Evolutionary conservation across 2,113 vertebrate genomes (phyloP).

Genomic region (Cryptotis parvus): DNA sequence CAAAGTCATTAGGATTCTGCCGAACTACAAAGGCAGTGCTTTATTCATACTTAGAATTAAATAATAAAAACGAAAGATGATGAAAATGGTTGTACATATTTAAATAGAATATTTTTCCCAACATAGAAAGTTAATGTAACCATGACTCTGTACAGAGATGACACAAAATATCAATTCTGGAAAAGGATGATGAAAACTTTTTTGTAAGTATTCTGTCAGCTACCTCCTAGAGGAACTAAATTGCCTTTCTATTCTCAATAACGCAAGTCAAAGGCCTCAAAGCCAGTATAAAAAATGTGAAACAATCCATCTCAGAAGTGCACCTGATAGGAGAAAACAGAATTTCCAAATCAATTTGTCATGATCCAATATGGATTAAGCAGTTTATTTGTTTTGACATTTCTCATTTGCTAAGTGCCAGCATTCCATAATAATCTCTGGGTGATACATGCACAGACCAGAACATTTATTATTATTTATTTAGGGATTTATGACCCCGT

Average conservation of each 20-base stretch:
- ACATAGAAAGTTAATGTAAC: constrained; percentile 58
- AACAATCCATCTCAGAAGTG: constrained; percentile 72
- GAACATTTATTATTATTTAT: constrained; percentile 81
- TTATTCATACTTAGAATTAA: constrained; percentile 53
- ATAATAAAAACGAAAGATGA: constrained; percentile 40
- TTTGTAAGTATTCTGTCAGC: constrained; percentile 75
- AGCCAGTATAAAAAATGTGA: constrained; percentile 72
- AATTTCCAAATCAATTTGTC: constrained; percentile 81
- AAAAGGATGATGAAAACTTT: constrained; percentile 72
- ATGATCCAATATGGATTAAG: constrained; percentile 81
- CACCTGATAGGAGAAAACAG: constrained; percentile 74
- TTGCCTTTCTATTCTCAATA: constrained; percentile 80
- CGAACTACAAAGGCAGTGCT: constrained; percentile 45
- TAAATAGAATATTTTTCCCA: constrained; percentile 52
- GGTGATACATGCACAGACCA: constrained; percentile 68
- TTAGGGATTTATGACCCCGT: constrained; percentile 63
- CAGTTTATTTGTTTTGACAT: constrained; percentile 83
- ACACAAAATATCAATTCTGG: constrained; percentile 73
- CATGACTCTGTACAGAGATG: constrained; percentile 2
- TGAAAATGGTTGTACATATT: constrained; percentile 42
- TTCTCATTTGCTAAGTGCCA: constrained; percentile 83
- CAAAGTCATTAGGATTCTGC: constrained; percentile 47
- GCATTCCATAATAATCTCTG: constrained; percentile 71
- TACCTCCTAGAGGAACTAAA: constrained; percentile 69
- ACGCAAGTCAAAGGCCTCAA: constrained; percentile 70